Percentiles rank a stretch among this genome's conserved stretches.
These are phyloP conservation scores for Microchirus variegatus DNA, from an alignment of 2,797 vertebrate species.

Conservation along the genomic window DNA sequence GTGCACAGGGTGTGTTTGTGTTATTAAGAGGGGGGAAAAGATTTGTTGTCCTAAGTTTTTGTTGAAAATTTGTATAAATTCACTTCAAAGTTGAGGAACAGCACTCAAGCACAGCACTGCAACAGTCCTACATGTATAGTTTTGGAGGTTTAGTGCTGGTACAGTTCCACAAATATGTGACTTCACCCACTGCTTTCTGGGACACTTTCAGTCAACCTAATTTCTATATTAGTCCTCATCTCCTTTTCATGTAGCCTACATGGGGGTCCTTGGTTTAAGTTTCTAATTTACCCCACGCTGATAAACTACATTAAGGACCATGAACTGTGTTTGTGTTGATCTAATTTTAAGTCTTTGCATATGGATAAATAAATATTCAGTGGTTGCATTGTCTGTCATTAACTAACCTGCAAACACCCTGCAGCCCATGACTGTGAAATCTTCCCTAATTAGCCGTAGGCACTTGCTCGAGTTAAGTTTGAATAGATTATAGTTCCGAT, in stretches of 20 bases:
- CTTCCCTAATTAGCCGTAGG: too few species aligned
- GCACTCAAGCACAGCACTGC: slow-evolving; percentile 13
- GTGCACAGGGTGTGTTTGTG: too few species aligned
- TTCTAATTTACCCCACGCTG: slow-evolving; percentile 32
- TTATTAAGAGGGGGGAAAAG: too few species aligned
- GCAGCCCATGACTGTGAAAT: too few species aligned
- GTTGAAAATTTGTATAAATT: slow-evolving; percentile 6
- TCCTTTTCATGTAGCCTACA: slow-evolving; percentile 67
- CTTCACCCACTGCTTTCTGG: slow-evolving; percentile 62
- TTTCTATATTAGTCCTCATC: slow-evolving; percentile 78
- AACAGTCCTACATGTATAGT: slow-evolving; percentile 26
- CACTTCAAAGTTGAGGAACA: slow-evolving; percentile 10
- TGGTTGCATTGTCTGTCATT: too few species aligned
- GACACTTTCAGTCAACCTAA: slow-evolving; percentile 74
- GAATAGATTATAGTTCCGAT: too few species aligned
- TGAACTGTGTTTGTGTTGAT: slow-evolving; percentile 5
- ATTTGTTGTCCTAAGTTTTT: slow-evolving; percentile 3
- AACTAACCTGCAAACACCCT: too few species aligned
- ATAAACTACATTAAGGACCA: slow-evolving; percentile 15
- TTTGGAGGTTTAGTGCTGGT: slow-evolving; percentile 40
- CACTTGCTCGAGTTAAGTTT: too few species aligned
- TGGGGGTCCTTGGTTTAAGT: slow-evolving; percentile 54
- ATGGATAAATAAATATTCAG: too few species aligned
- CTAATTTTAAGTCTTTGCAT: neutral
- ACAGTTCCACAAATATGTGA: slow-evolving; percentile 66